Percentiles rank a stretch among this genome's conserved stretches.
Conservation (phyloP, 2,888 invertebrate species). For the Gari tellinella region DNA sequence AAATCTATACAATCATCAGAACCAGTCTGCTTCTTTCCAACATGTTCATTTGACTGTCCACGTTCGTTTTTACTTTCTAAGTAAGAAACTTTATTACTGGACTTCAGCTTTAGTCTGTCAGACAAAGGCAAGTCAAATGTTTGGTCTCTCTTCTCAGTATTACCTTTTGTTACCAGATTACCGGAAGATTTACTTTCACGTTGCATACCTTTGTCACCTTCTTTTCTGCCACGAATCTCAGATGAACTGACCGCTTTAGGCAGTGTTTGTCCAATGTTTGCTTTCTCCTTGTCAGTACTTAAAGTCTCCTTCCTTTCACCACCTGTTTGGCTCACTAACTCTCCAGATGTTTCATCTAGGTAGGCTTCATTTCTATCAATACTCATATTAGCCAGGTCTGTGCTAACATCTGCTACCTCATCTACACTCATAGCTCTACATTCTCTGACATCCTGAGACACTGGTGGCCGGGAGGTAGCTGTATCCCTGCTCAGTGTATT, state of each 20-base stretch:
- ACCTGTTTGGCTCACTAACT: slow-evolving; percentile 2
- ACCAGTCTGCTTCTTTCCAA: not conserved
- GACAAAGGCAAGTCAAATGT: not conserved
- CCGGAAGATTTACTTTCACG: slow-evolving; percentile 17
- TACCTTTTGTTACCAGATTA: slow-evolving; percentile 1
- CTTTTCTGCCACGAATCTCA: not conserved
- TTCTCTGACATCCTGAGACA: not conserved
- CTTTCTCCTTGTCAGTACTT: not conserved
- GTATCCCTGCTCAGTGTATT: too few relatives aligned
- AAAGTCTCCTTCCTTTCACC: not conserved
- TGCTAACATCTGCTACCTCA: slow-evolving; percentile 42
- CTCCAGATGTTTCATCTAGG: slow-evolving; percentile 43
- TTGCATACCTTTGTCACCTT: not conserved
- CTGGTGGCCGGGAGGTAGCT: not conserved
- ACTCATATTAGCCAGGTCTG: slow-evolving; percentile 57
- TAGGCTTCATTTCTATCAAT: slow-evolving; percentile 36
- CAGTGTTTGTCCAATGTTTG: slow-evolving; percentile 33
- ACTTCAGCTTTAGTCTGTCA: not conserved
- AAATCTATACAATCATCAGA: slow-evolving; percentile 56
- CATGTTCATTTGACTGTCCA: not conserved
- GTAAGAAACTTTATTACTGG: not conserved
- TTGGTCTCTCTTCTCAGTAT: not conserved
- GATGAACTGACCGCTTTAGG: slow-evolving; percentile 33
- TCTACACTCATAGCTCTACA: slow-evolving; percentile 22
- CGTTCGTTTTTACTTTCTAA: not conserved